Evolutionary conservation across 2,113 vertebrate species (phyloP).

Genomic region (Bos javanicus): DNA sequence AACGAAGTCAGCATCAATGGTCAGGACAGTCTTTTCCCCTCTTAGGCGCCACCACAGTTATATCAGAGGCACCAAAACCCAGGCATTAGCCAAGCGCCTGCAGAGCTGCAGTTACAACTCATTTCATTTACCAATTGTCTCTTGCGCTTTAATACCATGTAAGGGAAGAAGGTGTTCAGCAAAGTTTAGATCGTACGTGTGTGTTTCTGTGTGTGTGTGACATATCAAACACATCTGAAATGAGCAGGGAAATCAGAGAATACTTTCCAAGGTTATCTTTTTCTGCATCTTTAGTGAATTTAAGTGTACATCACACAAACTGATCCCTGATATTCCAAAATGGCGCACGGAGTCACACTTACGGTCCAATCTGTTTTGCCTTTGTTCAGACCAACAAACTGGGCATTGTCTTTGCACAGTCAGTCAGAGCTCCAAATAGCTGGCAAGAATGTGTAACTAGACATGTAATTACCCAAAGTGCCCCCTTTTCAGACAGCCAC

Average conservation of each 20-base stretch:
- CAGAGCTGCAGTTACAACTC: neutral
- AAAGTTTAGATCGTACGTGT: neutral
- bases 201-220: accelerated
- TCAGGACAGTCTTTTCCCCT: neutral
- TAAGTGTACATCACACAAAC: neutral
- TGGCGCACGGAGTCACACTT: neutral
- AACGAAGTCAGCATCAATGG: neutral
- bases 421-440: conserved; percentile 21
- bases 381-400: conserved; percentile 51
- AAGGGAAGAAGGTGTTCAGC: neutral
- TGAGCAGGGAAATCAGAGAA: neutral
- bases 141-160: neutral
- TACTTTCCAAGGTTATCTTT: neutral
- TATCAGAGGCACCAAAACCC: neutral
- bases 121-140: neutral
- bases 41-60: neutral
- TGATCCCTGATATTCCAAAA: neutral
- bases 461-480: conserved; percentile 32
- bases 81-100: neutral
- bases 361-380: neutral
- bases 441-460: conserved; percentile 43
- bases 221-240: neutral
- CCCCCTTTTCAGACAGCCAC: conserved; percentile 12
- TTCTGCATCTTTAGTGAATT: neutral
- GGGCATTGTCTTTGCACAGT: conserved; percentile 38